These are phyloP conservation scores for Sinonovacula constricta DNA, from an alignment of 1,140 invertebrate species.

Conservation along the genomic window DNA sequence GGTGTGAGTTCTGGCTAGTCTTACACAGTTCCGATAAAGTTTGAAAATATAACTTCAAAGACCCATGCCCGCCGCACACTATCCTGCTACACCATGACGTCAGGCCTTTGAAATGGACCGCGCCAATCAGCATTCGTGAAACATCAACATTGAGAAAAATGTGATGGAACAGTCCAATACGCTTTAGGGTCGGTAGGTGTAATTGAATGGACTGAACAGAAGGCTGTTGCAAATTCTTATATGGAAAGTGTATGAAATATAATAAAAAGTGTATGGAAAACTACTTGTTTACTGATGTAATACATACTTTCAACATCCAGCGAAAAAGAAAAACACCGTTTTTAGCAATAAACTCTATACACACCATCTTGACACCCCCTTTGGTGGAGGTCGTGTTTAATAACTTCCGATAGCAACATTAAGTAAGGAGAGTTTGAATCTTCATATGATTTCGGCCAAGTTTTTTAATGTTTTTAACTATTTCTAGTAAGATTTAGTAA, in stretches of 20 bases:
- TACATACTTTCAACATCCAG: too few species aligned
- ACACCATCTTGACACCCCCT: constrained; percentile 4
- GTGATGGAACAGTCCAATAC: constrained; percentile 53
- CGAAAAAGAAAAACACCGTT: too few species aligned
- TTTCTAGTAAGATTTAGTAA: not conserved
- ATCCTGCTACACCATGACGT: constrained; percentile 64
- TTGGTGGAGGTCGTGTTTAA: constrained; percentile 15
- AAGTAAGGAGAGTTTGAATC: constrained; percentile 58
- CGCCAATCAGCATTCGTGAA: constrained; percentile 68
- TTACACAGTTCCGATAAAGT: constrained; percentile 36
- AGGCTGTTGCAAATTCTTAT: not conserved
- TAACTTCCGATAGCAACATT: constrained; percentile 56
- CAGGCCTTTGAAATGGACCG: constrained; percentile 66
- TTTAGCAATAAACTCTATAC: too few species aligned
- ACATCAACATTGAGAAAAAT: constrained; percentile 67
- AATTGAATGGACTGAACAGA: not conserved
- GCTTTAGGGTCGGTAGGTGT: not conserved
- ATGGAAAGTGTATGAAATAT: too few species aligned
- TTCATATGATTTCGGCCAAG: constrained; percentile 48
- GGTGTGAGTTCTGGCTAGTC: too few species aligned
- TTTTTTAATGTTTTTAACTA: not conserved
- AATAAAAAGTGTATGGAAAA: too few species aligned
- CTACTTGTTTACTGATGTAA: too few species aligned
- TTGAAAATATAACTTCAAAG: constrained; percentile 68
- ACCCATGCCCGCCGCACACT: constrained; percentile 68